Conservation (phyloP, 1,140 invertebrate species). For the Aphaenogaster rudis region DNA sequence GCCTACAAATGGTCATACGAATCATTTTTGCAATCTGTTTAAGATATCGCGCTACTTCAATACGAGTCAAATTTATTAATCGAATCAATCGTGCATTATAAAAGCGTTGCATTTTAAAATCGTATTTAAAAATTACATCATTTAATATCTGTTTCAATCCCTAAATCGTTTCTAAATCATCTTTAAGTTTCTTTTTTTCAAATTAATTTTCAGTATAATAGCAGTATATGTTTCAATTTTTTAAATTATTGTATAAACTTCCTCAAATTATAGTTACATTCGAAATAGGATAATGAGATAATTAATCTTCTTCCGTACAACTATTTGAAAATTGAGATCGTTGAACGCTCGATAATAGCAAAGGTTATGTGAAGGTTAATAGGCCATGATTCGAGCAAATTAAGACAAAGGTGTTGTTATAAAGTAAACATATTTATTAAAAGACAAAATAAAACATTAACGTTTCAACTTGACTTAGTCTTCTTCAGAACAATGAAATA, state of each 20-base stretch:
- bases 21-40: slow-evolving; percentile 38
- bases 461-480: too few relatives aligned
- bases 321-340: background rate
- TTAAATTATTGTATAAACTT: background rate
- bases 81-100: background rate
- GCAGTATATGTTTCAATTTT: background rate
- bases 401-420: too few relatives aligned
- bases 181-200: background rate
- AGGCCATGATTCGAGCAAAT: too few relatives aligned
- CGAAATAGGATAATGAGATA: background rate
- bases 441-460: too few relatives aligned
- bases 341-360: too few relatives aligned
- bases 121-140: background rate
- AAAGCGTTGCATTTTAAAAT: background rate
- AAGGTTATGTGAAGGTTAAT: too few relatives aligned
- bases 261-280: background rate
- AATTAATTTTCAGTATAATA: background rate
- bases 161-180: background rate
- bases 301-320: background rate
- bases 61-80: background rate
- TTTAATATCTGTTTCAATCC: background rate
- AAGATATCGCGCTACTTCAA: background rate
- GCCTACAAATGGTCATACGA: background rate
- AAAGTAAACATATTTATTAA: too few relatives aligned
- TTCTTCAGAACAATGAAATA: too few relatives aligned